phyloP scores from a whole-genome alignment of 2,797 vertebrate genomes.

The Anguilla pacifica region DNA sequence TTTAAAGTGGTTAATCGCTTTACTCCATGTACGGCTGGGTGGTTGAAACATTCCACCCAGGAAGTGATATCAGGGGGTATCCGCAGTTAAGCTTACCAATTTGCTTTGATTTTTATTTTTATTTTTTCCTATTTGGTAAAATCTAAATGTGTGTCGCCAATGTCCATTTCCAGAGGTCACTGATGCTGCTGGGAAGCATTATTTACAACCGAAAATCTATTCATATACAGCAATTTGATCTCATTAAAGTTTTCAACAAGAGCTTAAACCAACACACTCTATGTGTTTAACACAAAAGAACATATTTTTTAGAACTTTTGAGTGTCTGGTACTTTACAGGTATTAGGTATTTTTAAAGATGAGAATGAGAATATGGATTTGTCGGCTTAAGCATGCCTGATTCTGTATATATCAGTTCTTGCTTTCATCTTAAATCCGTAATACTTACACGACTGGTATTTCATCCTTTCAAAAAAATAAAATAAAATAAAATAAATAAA shows the following conservation, averaged over 20 bases:
- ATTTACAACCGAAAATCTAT: not conserved
- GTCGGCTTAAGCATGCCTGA: conserved; percentile 2
- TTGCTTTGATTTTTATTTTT: not conserved
- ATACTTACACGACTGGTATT: not conserved
- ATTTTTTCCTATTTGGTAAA: conserved; percentile 3
- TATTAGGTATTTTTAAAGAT: not conserved
- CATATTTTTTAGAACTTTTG: not conserved
- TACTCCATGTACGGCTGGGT: conserved; percentile 13
- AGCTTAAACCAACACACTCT: not conserved
- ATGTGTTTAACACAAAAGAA: not conserved
- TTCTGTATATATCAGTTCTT: conserved; percentile 7
- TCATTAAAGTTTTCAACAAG: not conserved
- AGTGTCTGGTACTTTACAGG: not conserved
- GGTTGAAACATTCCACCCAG: conserved; percentile 25
- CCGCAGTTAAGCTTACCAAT: not conserved
- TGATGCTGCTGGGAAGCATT: not conserved
- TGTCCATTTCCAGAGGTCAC: not conserved
- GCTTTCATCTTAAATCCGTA: conserved; percentile 26
- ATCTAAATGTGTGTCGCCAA: not conserved
- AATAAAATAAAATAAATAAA: too few relatives aligned
- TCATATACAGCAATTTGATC: not conserved
- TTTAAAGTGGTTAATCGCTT: conserved; percentile 38
- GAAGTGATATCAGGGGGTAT: conserved; percentile 29
- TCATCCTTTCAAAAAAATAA: not conserved
- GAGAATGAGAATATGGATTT: not conserved